phyloP scores from a whole-genome alignment of 2,113 vertebrate genomes.

The Scartelaos histophorus region DNA sequence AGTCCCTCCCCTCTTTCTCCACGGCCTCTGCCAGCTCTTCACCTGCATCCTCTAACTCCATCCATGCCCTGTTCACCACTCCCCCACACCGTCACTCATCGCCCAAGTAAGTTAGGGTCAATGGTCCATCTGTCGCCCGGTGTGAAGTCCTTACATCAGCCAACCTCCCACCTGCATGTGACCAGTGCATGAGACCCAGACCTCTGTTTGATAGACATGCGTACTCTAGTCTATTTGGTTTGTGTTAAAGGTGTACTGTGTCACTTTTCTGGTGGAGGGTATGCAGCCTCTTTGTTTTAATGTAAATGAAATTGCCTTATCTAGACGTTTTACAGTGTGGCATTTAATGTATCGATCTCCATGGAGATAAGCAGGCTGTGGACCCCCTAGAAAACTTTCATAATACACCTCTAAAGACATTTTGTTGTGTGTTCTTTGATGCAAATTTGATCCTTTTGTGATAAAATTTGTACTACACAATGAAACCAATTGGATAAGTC shows the following conservation, averaged over 20 bases:
- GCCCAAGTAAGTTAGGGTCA: slow-evolving; percentile 77
- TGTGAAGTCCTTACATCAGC: slow-evolving; percentile 49
- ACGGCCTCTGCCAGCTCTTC: slow-evolving; percentile 72
- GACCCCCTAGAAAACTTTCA: too few species aligned
- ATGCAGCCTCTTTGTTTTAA: too few species aligned
- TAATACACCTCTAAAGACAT: neutral
- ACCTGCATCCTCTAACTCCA: slow-evolving; percentile 78
- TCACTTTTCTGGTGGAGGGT: too few species aligned
- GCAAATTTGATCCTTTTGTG: neutral
- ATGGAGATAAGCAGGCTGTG: too few species aligned
- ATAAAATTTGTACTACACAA: slow-evolving; percentile 1
- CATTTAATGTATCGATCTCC: too few species aligned
- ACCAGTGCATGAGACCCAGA: slow-evolving; percentile 47
- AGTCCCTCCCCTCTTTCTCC: slow-evolving; percentile 72
- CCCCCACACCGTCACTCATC: slow-evolving; percentile 75
- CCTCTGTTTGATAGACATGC: slow-evolving; percentile 29
- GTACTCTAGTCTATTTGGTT: neutral
- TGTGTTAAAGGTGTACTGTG: neutral
- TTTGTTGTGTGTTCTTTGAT: slow-evolving; percentile 2
- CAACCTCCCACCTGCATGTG: slow-evolving; percentile 43
- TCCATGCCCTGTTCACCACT: slow-evolving; percentile 74
- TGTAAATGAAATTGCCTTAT: too few species aligned
- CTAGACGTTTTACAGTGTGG: too few species aligned
- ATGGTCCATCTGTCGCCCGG: slow-evolving; percentile 27
- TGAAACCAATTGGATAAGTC: slow-evolving; percentile 27